Conservation (phyloP, 1,140 invertebrate genomes). For the Drosophila neocordata region DNA sequence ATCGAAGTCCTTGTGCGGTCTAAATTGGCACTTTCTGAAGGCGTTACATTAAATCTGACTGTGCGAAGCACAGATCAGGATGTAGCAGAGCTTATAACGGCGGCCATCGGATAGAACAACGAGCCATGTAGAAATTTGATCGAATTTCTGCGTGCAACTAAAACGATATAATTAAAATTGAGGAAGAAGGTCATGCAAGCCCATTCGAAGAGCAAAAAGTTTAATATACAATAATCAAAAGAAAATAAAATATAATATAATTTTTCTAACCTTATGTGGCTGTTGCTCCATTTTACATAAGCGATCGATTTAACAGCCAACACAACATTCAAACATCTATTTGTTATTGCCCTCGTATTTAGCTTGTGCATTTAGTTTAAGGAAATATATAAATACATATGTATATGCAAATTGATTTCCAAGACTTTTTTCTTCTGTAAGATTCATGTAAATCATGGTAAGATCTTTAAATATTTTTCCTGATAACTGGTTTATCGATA, state of each 20-base stretch:
- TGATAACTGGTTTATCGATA: no score
- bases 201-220: not conserved
- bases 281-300: conserved; percentile 30
- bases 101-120: conserved; percentile 90
- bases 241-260: conserved; percentile 59
- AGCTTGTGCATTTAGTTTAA: conserved; percentile 60
- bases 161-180: conserved; percentile 55
- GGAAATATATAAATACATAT: conserved; percentile 53
- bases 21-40: conserved; percentile 90
- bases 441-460: no score
- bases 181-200: not conserved
- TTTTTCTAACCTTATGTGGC: conserved; percentile 60
- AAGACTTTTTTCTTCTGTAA: no score
- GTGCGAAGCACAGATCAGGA: conserved; percentile 87
- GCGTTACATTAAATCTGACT: conserved; percentile 89
- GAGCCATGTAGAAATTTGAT: conserved; percentile 64
- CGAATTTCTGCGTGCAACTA: conserved; percentile 60
- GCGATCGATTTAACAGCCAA: conserved; percentile 20
- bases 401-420: not conserved
- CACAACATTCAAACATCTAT: conserved; percentile 30
- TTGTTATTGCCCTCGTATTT: conserved; percentile 46
- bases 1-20: conserved; percentile 94
- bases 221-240: conserved; percentile 24
- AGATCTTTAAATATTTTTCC: no score
- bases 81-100: conserved; percentile 92